Base-by-base conservation (phyloP, 1,140 invertebrate genomes). In the Drosophila ohnishii region DNA sequence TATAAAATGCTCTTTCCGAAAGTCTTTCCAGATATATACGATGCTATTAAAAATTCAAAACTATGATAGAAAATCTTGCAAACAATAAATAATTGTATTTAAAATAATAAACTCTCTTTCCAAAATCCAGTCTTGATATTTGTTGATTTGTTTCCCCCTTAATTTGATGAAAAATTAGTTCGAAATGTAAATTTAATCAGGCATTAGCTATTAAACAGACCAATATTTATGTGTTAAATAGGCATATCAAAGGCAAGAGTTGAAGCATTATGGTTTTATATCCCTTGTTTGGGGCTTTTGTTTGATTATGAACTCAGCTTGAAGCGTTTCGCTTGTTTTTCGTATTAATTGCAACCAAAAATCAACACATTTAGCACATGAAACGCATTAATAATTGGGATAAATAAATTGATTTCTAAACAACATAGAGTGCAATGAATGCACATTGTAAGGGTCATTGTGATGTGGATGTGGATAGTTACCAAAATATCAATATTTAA, bases 371-470 rank as follows among this genome's bases (percentile, higher is more conserved):
- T 59, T 51, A 19, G 42, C 16, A 7, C 10, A 59, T 9, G 5
- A 47, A 47, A 35, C 50, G 50, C 19, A 34, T 60, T 53, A 51
- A 22, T 53, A 19, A 60, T 32, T 32, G 28, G 34, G 34, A 55
- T 53, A 53, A 55, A 55, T 55, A 25, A 25, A 55, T 55, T 37
- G 51, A 37, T 55, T 55, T 55, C 19, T 37, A 55, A 55, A 55
- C 51, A 55, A 55, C 6, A n/a, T 14, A 14, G 13, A 55, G 13
- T 9, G 32, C 5, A 35, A 14, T 22, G 32, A 35, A 35, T 22
- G 19, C 9, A 14, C 19, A 22, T 37, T 5, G 19, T 37, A 53
- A 35, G 16, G 51, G 19, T 2, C 51, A 37, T 37, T 37, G 51
- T 37, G 14, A 37, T 55, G 51, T 10, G 13, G 13, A n/a, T n/a